These are phyloP conservation scores for Phymastichus coffea DNA, from an alignment of 1,140 invertebrate genomes.

Conservation along the genomic window DNA sequence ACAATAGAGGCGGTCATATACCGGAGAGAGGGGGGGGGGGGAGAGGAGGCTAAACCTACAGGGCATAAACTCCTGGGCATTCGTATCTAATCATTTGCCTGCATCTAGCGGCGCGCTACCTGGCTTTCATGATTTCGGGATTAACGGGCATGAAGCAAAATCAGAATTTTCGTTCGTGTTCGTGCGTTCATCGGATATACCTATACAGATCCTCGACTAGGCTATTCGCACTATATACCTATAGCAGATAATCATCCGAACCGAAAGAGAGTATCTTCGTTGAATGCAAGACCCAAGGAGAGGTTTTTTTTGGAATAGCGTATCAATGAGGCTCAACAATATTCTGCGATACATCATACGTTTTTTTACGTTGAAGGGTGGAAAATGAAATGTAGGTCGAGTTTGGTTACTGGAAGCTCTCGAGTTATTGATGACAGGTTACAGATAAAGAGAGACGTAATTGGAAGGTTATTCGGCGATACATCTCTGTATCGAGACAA, in stretches of 20 bases:
- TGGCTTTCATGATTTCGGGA: constrained; percentile 15
- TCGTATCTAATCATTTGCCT: constrained; percentile 18
- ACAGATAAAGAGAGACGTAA: background rate
- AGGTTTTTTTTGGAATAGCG: too few species aligned
- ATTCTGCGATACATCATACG: background rate
- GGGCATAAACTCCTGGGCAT: too few species aligned
- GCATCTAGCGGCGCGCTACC: background rate
- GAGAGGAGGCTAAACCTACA: background rate
- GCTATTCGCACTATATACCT: too few species aligned
- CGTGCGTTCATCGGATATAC: too few species aligned
- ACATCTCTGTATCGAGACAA: too few species aligned
- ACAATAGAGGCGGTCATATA: background rate
- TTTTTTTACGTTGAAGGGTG: background rate
- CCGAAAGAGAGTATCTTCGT: too few species aligned
- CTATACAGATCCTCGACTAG: too few species aligned
- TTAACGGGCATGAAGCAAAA: constrained; percentile 4
- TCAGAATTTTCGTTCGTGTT: constrained; percentile 1
- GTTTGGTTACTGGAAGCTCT: background rate
- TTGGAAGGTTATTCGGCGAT: too few species aligned
- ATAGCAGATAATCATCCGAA: too few species aligned
- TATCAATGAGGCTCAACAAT: too few species aligned
- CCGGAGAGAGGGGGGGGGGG: background rate
- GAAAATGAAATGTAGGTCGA: background rate
- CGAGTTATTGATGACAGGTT: background rate
- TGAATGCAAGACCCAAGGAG: too few species aligned